Base-by-base conservation (phyloP, 1,140 invertebrate species). In the Lepidotrigona ventralis region DNA sequence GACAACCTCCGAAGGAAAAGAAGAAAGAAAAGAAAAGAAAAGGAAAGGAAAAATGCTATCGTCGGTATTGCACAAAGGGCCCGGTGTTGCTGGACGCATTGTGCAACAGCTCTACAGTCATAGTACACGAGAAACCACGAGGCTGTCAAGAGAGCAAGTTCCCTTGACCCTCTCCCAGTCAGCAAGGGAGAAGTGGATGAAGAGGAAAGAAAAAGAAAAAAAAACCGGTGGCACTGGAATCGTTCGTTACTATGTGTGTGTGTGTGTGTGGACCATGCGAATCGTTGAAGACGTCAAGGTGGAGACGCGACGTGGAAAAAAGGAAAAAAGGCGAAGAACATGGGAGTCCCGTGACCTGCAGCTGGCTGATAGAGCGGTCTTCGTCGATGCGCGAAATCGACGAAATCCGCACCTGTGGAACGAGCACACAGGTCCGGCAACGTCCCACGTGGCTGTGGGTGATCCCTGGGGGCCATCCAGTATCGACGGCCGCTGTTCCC, bases 81-180 rank as follows among this genome's bases (percentile, higher is more conserved):
- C 86, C 86, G 86, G 86, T 88, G 87, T 88, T 88, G 80, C 72
- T 54, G 66, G 75, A 54, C 56, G 87, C 87, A 88, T 88, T 88
- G 87, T 88, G 86, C 87, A 88, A 88, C 81, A 58, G 77, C 63
- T 80, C 74, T 26, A 80, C 68, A 46, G 58, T 70, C 53, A 60
- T 51, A 60, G 77, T 77, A 23, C 86, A 88, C 85, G 71, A 78
- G 84, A 68, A 86, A 81, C 84, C 86, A 70, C 80, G 74, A 64
- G 79, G 66, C 87, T 88, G 87, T 88, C 87, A 88, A 88, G 87
- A 88, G 87, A 88, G 81, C 87, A 88, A 78, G 84, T 70, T 33
- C 72, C 77, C 39, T 58, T 60, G 83, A 63, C 46, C 87, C 86
- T 85, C 83, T 87, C 66, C 39, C 58, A 71, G 66, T 64, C 75